Evolutionary conservation across 2,797 vertebrate species (phyloP), one percentile per base, ranked within the genome.

Genomic region (Luscinia luscinia): DNA sequence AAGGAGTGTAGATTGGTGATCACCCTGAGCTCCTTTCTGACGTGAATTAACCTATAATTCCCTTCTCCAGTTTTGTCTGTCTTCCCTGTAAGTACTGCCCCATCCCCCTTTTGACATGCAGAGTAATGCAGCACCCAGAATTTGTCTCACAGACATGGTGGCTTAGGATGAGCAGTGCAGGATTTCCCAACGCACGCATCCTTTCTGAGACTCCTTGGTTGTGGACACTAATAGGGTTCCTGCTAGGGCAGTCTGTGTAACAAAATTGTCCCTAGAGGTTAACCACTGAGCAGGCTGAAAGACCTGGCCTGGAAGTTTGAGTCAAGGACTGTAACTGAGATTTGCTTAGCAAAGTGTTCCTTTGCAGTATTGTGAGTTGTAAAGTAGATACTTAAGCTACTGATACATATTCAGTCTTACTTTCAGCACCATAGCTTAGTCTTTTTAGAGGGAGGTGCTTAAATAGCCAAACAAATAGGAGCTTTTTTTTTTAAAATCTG

Each of bases 141-240:
- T 62, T 62, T 28, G 3, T 63, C 15, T 62, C 26, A 1, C 28
- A 28, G 51, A 4, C 4, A 0, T 4, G 3, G 24, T 48, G 59
- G 6, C 20, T 80, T 54, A 45, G 3, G 6, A 20, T 13, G 51
- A 63, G 28, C 64, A n/a, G 23, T 5, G 28, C 5, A 3, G 34
- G 19, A 13, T 80, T 93, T 85, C 24, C 43, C 38, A 75, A 3
- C 5, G 11, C 40, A 9, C 24, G 0, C 2, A 1, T 17, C 19
- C 54, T 55, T 80, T 74, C 19, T 51, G 57, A 66, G 40, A 9
- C 13, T 62, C 5, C 9, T 11, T 36, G 34, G 5, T 11, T 76
- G 41, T 68, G 34, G n/a, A 11, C 0, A 1, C 49, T 18, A 30
- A 0, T 23, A 24, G 30, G 36, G 13, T 18, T 82, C 38, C 9